phyloP scores from a whole-genome alignment of 2,888 invertebrate genomes.

The Anaspis maculata region DNA sequence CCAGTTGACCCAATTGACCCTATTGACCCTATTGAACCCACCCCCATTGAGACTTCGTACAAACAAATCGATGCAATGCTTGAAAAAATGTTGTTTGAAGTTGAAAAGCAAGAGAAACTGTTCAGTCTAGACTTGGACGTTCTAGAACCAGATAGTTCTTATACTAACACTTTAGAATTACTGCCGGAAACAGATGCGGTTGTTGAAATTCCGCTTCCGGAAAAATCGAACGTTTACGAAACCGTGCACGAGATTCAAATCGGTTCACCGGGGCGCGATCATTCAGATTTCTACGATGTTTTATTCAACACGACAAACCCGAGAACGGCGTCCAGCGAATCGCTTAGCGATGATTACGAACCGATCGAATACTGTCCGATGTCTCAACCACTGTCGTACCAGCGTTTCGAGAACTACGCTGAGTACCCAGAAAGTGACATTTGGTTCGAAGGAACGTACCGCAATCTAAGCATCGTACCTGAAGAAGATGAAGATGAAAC shows the following conservation, averaged over 20 bases:
- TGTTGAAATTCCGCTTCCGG: conserved; percentile 40
- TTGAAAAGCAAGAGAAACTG: conserved; percentile 37
- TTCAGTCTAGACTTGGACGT: conserved; percentile 34
- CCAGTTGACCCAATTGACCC: too few relatives aligned
- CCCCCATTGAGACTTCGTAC: conserved; percentile 33
- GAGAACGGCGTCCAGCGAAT: conserved; percentile 31
- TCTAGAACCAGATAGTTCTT: conserved; percentile 24
- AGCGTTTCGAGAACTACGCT: conserved; percentile 18
- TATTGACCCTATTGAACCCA: too few relatives aligned
- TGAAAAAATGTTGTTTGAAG: conserved; percentile 40
- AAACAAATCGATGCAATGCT: conserved; percentile 40
- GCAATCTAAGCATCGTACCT: conserved; percentile 41
- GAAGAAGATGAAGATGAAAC: conserved; percentile 40
- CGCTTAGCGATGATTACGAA: conserved; percentile 31
- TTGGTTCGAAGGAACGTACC: conserved; percentile 41
- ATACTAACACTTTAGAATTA: conserved; percentile 36
- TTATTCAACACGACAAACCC: conserved; percentile 4
- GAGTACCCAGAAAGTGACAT: conserved; percentile 28
- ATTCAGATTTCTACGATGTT: conserved; percentile 7
- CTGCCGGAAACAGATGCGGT: conserved; percentile 37
- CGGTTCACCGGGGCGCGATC: not conserved
- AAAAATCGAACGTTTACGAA: conserved; percentile 34
- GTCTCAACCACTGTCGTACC: conserved; percentile 13
- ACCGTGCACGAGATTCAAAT: conserved; percentile 31
- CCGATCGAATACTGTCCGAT: conserved; percentile 28